Base-by-base conservation (phyloP, 2,888 invertebrate genomes). In the Eupithecia dodoneata region DNA sequence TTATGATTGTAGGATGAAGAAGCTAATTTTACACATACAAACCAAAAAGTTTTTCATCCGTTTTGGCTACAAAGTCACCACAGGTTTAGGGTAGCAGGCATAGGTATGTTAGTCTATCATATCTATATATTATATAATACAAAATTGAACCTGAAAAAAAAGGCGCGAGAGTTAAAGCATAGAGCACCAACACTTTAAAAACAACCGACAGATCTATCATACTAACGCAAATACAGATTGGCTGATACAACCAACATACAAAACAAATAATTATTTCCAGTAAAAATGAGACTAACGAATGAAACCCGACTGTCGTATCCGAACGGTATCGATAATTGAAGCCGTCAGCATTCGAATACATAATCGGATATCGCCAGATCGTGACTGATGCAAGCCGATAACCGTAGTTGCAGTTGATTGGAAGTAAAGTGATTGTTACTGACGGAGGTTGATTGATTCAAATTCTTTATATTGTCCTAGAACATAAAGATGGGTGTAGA, bases 331-430 rank as follows among this genome's bases (percentile, higher is more conserved):
- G 79, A 79, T 79, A 45, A 67, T 67, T 67, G n/a, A 67, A 67
- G 67, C 44, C n/a, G 67, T 73, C 72, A 74, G 18, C 70, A 79
- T 69, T 79, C 77, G 77, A 75, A 79, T 77, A 71, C 73, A 69
- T 71, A 73, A 75, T 79, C 72, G 74, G 71, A 77, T 49, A 52
- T 30, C 71, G 67, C 59, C 76, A 66, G 66, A 74, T 77, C 59
- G 71, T 67, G 67, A 67, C 44, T n/a, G 67, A 67, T 74, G 74
- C 72, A 77, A 77, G 69, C 74, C 42, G 67, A 71, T 71, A 71
- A 45, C 30, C 30, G 15, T 71, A 10, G 70, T 71, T 30, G 67
- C 7, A 66, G 66, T 67, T 67, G 67, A 67, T 67, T 67, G 67
- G 67, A 67, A 67, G 13, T 44, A 9, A 42, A 44, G 42, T 18